phyloP scores from a whole-genome alignment of 2,113 vertebrate species.

The Datnioides undecimradiatus region DNA sequence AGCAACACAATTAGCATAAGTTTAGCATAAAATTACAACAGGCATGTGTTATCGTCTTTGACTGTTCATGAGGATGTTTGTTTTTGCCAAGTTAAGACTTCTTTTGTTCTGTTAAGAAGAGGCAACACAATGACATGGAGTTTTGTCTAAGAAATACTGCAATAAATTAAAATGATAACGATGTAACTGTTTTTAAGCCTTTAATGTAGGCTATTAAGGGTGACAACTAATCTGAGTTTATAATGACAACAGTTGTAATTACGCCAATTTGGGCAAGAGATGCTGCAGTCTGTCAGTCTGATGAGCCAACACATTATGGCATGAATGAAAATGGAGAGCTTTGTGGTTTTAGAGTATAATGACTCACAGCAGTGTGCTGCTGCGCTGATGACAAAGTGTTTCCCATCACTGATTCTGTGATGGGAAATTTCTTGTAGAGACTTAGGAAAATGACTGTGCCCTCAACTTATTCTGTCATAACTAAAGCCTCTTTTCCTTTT shows the following conservation, averaged over 20 bases:
- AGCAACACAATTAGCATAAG: slow-evolving; percentile 24
- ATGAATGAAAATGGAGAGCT: slow-evolving; percentile 70
- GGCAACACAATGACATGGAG: slow-evolving; percentile 12
- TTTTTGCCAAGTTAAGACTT: slow-evolving; percentile 37
- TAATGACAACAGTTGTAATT: slow-evolving; percentile 64
- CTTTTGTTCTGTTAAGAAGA: slow-evolving; percentile 32
- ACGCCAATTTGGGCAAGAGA: slow-evolving; percentile 56
- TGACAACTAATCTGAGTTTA: slow-evolving; percentile 54
- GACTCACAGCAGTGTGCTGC: slow-evolving; percentile 63
- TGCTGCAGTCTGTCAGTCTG: slow-evolving; percentile 57
- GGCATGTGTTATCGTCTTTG: slow-evolving; percentile 12
- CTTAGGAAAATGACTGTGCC: slow-evolving; percentile 46
- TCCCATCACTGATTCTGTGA: slow-evolving; percentile 59
- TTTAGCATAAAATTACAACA: slow-evolving; percentile 28
- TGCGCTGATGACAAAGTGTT: slow-evolving; percentile 66
- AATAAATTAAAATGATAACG: slow-evolving; percentile 47
- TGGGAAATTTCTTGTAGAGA: slow-evolving; percentile 54
- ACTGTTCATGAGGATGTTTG: slow-evolving; percentile 36
- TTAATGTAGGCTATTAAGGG: slow-evolving; percentile 40
- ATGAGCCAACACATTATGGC: slow-evolving; percentile 55
- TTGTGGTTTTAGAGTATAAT: slow-evolving; percentile 60
- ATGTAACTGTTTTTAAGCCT: slow-evolving; percentile 42
- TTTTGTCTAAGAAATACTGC: slow-evolving; percentile 11
- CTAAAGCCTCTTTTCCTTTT: slow-evolving; percentile 44
- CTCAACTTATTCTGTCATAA: slow-evolving; percentile 53